Evolutionary conservation across 1,140 invertebrate species (phyloP), one percentile per base, ranked within the genome.

Genomic region (Himalopsyche phryganea): DNA sequence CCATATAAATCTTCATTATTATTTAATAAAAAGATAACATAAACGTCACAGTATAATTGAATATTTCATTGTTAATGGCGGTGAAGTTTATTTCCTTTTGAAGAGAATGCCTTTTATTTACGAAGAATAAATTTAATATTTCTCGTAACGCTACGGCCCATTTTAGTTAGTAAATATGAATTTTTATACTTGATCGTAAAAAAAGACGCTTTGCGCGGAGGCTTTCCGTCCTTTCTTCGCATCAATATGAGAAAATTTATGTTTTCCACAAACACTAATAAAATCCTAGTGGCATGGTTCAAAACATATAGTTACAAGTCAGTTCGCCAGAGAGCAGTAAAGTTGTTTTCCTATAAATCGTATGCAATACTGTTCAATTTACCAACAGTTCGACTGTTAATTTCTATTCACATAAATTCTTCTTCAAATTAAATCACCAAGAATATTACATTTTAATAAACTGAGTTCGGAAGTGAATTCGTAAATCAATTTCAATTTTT

Each of bases 321-420:
- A 23, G 36, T 40, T 15, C 23, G 2, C 9, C 15, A 50, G 38
- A 58, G 38, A 33, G 50, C 18, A 40, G 50, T 46, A 45, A 61
- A 61, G 15, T 48, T 61, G 53, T 61, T 61, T 52, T 36, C 53
- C 49, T 56, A 57, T 61, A 61, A 52, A 56, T 61, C 48, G 53
- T 15, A 47, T 52, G 53, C 53, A 49, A 19, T 36, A 54, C 5
- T 52, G 42, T 53, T 28, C 9, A 28, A 5, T 5, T 28, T 9
- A 5, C 23, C 3, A 9, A 28, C 23, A 28, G 9, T 28, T 28
- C 23, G 23, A 28, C n/a, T n/a, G n/a, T n/a, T n/a, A n/a, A n/a
- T n/a, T n/a, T n/a, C n/a, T n/a, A n/a, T n/a, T n/a, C n/a, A n/a
- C n/a, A n/a, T n/a, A n/a, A n/a, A n/a, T n/a, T n/a, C n/a, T n/a